A percentile compares a stretch with the other conserved stretches of the same genome.
These are phyloP conservation scores for Onychomys leucogaster DNA, from an alignment of 2,797 vertebrate species.

Conservation along the genomic window DNA sequence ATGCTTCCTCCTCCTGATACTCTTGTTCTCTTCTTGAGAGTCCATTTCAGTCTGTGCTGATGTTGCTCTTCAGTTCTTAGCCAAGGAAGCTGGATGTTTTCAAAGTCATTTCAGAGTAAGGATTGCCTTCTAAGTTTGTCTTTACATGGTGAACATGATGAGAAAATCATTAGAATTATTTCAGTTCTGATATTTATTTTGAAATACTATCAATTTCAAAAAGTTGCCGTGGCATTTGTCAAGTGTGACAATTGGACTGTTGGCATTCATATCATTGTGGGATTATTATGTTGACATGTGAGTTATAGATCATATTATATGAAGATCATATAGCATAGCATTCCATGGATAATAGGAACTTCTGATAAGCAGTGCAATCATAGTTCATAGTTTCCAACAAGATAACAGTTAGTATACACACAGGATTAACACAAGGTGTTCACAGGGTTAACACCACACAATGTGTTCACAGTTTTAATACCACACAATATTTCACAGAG, in stretches of 20 bases:
- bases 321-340: background rate
- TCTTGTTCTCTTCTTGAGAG: constrained; percentile 49
- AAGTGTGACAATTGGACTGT: background rate
- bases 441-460: background rate
- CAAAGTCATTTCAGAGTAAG: constrained; percentile 45
- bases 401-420: background rate
- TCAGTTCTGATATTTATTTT: background rate
- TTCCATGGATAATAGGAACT: background rate
- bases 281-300: constrained; percentile 14
- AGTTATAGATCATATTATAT: background rate
- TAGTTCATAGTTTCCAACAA: background rate
- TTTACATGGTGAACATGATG: background rate
- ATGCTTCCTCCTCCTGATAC: constrained; percentile 57
- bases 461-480: background rate
- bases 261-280: background rate
- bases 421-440: background rate
- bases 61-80: constrained; percentile 45
- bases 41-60: constrained; percentile 71
- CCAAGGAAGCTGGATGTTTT: constrained; percentile 54
- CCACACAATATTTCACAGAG: background rate
- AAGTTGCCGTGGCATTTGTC: background rate
- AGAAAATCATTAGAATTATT: constrained; percentile 35
- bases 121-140: constrained; percentile 15
- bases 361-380: background rate
- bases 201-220: constrained; percentile 50